Evolutionary conservation across 2,888 invertebrate species (phyloP), one percentile per base, ranked within the genome.

Genomic region (Elegia similella): DNA sequence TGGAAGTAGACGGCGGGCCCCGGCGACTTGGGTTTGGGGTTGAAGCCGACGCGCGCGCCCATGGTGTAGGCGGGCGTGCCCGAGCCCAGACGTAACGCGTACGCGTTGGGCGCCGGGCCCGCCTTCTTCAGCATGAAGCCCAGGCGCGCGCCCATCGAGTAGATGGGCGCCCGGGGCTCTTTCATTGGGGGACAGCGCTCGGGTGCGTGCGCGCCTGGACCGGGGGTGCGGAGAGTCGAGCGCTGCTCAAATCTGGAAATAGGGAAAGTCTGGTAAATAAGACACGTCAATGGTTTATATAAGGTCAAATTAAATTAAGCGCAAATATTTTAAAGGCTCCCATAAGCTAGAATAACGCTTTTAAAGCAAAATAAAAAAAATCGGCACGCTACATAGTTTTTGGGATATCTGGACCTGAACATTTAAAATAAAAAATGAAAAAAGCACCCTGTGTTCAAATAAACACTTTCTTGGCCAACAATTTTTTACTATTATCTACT

Each of bases 91-190:
- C 73, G 78, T 56, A 87, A 64, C 42, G 82, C 81, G 75, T 95
- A 95, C 42, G 93, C 92, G 72, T 93, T 94, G 29, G 95, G 93
- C 17, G 94, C 95, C 0, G 95, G 95, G 0, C 89, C 89, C 59
- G 75, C 54, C 70, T 84, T 70, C 92, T 87, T 59, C 76, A 87
- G 69, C 77, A 91, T 63, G 68, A 72, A 78, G 54, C 83, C 88
- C 30, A 87, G 81, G 60, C 93, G 87, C 29, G 84, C 82, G 43
- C 92, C 88, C 75, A 95, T 92, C 0, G 92, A 91, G 78, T 93
- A 95, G 7, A 85, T 82, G 2, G 95, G 95, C 29, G 94, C 90
- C 55, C 93, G 86, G 43, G 81, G 72, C 34, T 82, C 84, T 53
- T 92, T 92, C 79, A 92, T 88, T 16, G 92, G 84, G 42, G 93